Evolutionary conservation across 1,140 invertebrate genomes (phyloP).

Genomic region (Drosophila kepulauana): DNA sequence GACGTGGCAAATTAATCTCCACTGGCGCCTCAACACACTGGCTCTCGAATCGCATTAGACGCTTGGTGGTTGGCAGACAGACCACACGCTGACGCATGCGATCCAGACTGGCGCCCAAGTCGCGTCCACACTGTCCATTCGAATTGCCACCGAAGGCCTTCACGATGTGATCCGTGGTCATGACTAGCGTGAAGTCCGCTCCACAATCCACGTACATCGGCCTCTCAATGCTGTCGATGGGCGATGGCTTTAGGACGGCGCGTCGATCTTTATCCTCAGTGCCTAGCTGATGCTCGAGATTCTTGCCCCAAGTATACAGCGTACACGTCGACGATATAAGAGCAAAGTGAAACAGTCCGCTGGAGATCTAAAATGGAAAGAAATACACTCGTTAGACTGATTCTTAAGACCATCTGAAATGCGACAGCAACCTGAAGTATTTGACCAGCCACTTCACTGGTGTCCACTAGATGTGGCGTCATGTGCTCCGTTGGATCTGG

Average conservation of each 20-base stretch:
- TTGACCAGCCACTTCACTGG: slow-evolving; percentile 86
- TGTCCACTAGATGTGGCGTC: slow-evolving; percentile 87
- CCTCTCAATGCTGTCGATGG: slow-evolving; percentile 77
- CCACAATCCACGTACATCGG: slow-evolving; percentile 86
- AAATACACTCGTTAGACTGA: slow-evolving; percentile 1
- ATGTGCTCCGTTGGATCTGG: slow-evolving; percentile 86
- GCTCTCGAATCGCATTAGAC: slow-evolving; percentile 80
- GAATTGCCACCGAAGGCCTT: slow-evolving; percentile 89
- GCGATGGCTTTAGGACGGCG: slow-evolving; percentile 82
- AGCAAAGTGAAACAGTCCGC: slow-evolving; percentile 88
- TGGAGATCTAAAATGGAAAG: slow-evolving; percentile 85
- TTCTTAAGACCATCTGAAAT: no score
- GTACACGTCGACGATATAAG: slow-evolving; percentile 87
- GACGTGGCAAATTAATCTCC: slow-evolving; percentile 80
- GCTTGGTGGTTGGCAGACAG: slow-evolving; percentile 78
- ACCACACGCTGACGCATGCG: slow-evolving; percentile 77
- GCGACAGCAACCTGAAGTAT: slow-evolving; percentile 86
- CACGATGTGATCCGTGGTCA: slow-evolving; percentile 86
- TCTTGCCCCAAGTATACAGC: slow-evolving; percentile 89
- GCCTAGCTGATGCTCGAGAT: slow-evolving; percentile 89
- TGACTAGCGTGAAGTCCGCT: slow-evolving; percentile 87
- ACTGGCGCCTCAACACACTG: slow-evolving; percentile 79
- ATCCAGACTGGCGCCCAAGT: slow-evolving; percentile 72
- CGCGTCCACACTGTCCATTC: slow-evolving; percentile 85
- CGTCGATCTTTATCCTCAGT: slow-evolving; percentile 86